Conservation (phyloP, 2,113 vertebrate species). For the Scomber colias region DNA sequence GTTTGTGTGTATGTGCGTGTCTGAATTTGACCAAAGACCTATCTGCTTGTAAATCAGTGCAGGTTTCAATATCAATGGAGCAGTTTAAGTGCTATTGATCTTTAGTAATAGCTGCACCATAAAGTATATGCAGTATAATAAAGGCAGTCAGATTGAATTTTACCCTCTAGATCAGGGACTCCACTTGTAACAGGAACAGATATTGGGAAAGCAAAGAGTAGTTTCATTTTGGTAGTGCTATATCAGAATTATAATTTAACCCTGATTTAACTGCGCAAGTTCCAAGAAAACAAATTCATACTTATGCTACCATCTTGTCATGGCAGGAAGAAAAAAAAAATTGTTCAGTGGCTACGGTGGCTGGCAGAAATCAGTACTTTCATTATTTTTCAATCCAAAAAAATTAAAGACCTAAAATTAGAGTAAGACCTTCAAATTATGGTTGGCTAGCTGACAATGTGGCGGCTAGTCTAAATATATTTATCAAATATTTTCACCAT, state of each 20-base stretch:
- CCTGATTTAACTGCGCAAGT: background rate
- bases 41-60: constrained; percentile 79
- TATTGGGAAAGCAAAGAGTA: constrained; percentile 16
- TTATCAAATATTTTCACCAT: constrained; percentile 11
- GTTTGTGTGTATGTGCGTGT: constrained; percentile 35
- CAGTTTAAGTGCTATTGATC: constrained; percentile 83
- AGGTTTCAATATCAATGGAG: constrained; percentile 81
- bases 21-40: constrained; percentile 54
- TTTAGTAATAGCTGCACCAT: constrained; percentile 79
- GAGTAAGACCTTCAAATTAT: background rate
- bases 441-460: background rate
- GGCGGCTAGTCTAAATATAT: constrained; percentile 6
- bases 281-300: background rate
- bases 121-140: constrained; percentile 77
- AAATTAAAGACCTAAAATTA: constrained; percentile 6
- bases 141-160: constrained; percentile 69
- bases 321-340: background rate
- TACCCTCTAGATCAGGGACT: constrained; percentile 59
- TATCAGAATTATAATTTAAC: constrained; percentile 15
- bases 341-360: background rate
- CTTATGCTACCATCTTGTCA: background rate
- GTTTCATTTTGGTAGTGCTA: constrained; percentile 20
- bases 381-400: background rate
- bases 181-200: constrained; percentile 56
- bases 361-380: background rate